Evolutionary conservation across 2,797 vertebrate genomes (phyloP).

Genomic region (Uromys caudimaculatus): DNA sequence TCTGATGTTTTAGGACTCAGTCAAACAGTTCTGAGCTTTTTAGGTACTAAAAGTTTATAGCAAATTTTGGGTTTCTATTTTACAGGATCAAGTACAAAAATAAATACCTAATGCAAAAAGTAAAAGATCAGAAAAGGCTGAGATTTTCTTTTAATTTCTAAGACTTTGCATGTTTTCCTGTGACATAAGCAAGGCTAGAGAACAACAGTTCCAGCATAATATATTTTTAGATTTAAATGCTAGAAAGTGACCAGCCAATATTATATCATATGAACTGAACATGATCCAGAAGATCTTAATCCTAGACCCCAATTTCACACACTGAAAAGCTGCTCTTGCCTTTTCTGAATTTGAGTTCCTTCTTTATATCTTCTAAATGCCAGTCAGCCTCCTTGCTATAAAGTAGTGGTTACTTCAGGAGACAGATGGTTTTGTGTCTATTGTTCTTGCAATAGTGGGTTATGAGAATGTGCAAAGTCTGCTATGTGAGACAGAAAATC

Average conservation of each 20-base stretch:
- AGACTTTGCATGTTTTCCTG: conserved; percentile 17
- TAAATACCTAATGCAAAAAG: conserved; percentile 29
- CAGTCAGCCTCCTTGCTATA: not conserved
- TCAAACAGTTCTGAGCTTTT: conserved; percentile 82
- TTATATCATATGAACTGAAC: not conserved
- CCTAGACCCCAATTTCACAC: rapidly evolving
- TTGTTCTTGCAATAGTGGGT: not conserved
- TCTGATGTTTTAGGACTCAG: not conserved
- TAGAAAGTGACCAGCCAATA: not conserved
- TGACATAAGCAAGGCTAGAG: not conserved
- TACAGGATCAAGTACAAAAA: not conserved
- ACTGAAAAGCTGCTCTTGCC: not conserved
- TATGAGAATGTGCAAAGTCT: not conserved
- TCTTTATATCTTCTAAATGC: not conserved
- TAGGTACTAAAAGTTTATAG: conserved; percentile 86
- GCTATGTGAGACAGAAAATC: not conserved
- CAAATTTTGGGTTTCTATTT: conserved; percentile 82
- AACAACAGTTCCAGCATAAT: not conserved
- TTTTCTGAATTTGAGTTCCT: not conserved
- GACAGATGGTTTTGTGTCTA: not conserved
- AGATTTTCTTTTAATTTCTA: not conserved
- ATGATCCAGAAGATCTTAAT: not conserved
- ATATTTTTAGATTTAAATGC: not conserved
- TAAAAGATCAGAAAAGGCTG: not conserved
- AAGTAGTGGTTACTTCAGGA: not conserved